Conservation (phyloP, 2,113 vertebrate genomes). For the Gallinago media region DNA sequence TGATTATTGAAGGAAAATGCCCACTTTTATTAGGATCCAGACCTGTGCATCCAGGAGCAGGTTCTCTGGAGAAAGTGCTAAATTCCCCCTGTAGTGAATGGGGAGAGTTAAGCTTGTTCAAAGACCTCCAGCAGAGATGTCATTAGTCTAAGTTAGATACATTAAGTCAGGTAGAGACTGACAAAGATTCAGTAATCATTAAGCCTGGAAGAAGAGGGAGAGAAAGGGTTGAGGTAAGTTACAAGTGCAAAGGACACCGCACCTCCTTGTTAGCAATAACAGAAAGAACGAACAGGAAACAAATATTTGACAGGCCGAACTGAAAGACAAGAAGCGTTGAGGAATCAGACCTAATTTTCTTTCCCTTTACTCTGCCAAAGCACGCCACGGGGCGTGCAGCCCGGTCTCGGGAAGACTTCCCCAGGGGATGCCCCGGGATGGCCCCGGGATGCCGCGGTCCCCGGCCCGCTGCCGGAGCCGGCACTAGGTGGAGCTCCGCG, state of each 20-base stretch:
- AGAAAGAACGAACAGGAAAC: neutral
- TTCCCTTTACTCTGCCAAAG: neutral
- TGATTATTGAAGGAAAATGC: neutral
- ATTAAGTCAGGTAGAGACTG: neutral
- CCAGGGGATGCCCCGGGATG: neutral
- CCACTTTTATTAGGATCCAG: neutral
- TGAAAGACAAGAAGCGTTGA: neutral
- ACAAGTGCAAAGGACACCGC: accelerated
- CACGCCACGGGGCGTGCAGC: accelerated
- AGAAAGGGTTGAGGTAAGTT: neutral
- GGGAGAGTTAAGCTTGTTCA: neutral
- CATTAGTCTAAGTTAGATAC: neutral
- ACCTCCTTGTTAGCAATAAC: accelerated
- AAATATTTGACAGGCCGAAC: too few relatives aligned
- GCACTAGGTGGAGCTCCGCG: constrained; percentile 31
- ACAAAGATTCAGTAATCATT: neutral
- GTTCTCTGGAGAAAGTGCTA: neutral
- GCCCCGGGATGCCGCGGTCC: too few relatives aligned
- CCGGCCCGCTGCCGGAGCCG: neutral
- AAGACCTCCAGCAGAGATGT: neutral
- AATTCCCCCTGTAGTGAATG: neutral
- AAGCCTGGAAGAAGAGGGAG: neutral
- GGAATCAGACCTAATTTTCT: neutral
- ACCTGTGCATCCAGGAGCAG: neutral
- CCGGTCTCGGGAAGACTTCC: accelerated